Evolutionary conservation across 2,888 invertebrate species (phyloP).

Genomic region (Thera obeliscata): DNA sequence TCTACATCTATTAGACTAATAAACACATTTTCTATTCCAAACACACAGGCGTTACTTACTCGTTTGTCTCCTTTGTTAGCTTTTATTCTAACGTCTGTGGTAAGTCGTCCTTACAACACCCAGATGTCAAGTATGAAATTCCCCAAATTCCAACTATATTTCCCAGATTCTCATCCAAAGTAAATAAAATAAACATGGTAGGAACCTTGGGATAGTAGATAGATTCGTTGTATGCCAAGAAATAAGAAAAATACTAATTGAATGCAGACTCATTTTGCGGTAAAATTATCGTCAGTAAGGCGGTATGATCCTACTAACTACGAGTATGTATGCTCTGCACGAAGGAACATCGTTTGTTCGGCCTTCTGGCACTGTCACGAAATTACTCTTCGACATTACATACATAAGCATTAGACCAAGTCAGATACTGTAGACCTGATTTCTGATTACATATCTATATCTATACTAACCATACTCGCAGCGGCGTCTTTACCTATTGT

Average conservation of each 20-base stretch:
- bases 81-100: slow-evolving; percentile 7
- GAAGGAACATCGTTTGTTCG: slow-evolving; percentile 51
- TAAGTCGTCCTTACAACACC: slow-evolving; percentile 1
- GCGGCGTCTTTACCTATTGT: no score
- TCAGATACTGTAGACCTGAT: background rate
- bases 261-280: slow-evolving; percentile 16
- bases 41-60: slow-evolving; percentile 14
- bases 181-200: no score
- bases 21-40: slow-evolving; percentile 23
- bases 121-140: background rate
- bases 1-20: slow-evolving; percentile 5
- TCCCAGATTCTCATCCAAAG: background rate
- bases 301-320: no score
- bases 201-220: no score
- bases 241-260: no score
- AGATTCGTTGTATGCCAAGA: no score
- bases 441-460: background rate
- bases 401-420: slow-evolving; percentile 25
- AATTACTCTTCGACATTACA: slow-evolving; percentile 34
- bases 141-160: background rate
- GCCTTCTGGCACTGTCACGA: slow-evolving; percentile 57
- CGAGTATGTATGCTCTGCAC: slow-evolving; percentile 52
- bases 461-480: no score
- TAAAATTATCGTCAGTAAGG: slow-evolving; percentile 9
- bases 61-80: slow-evolving; percentile 23